Percentiles rank a stretch among this genome's conserved stretches.
Evolutionary conservation across 1,140 invertebrate species (phyloP).

Genomic region (Drosophila littoralis): DNA sequence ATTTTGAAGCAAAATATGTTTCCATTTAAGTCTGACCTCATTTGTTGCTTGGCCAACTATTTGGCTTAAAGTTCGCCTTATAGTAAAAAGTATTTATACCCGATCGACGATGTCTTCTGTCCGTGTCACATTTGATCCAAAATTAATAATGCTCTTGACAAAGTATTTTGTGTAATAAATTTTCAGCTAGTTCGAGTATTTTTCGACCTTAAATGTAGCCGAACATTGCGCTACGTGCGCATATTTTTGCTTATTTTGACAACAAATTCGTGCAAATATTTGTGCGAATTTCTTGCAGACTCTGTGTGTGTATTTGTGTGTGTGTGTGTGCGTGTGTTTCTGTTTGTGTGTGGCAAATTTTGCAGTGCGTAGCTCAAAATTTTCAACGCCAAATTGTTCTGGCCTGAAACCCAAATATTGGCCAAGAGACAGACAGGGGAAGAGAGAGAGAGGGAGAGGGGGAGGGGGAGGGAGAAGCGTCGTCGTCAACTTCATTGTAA

Average conservation of each 20-base stretch:
- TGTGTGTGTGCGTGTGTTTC: slow-evolving; percentile 13
- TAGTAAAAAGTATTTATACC: too few species aligned
- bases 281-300: slow-evolving; percentile 64
- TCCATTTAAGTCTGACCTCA: too few species aligned
- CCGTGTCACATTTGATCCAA: too few species aligned
- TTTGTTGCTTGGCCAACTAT: too few species aligned
- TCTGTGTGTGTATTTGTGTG: not conserved
- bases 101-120: too few species aligned
- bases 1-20: too few species aligned
- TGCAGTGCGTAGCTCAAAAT: slow-evolving; percentile 77
- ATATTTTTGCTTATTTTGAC: slow-evolving; percentile 62
- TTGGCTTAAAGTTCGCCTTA: too few species aligned
- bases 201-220: slow-evolving; percentile 30
- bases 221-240: slow-evolving; percentile 20
- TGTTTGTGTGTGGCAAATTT: slow-evolving; percentile 45
- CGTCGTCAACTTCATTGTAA: slow-evolving; percentile 61
- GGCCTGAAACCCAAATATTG: slow-evolving; percentile 26
- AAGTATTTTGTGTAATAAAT: slow-evolving; percentile 16
- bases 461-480: slow-evolving; percentile 2
- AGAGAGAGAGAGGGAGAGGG: not conserved
- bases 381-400: slow-evolving; percentile 76
- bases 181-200: slow-evolving; percentile 10
- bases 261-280: slow-evolving; percentile 65
- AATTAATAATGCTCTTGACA: not conserved
- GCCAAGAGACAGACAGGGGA: not conserved